Conservation (phyloP, 2,113 vertebrate species). For the Jacana jacana region DNA sequence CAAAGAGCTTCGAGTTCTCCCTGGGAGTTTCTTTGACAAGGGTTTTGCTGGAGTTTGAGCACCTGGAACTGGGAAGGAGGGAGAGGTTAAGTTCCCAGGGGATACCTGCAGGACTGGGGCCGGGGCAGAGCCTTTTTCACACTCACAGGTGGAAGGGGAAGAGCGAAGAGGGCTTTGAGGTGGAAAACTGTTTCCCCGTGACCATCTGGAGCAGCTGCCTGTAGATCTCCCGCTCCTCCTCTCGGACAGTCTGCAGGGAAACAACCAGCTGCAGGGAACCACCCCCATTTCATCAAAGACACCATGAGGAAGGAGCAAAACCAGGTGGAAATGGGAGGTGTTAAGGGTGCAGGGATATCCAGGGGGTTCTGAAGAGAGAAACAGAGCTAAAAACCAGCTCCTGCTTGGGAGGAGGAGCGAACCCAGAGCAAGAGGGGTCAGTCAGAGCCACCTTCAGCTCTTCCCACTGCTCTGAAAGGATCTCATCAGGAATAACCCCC, state of each 20-base stretch:
- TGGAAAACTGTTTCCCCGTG: conserved; percentile 78
- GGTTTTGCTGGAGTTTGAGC: conserved; percentile 66
- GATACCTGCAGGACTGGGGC: rapidly evolving
- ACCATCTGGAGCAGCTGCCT: conserved; percentile 90
- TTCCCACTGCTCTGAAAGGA: rapidly evolving
- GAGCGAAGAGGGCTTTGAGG: conserved; percentile 66
- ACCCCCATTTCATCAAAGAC: rapidly evolving
- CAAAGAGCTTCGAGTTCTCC: conserved; percentile 59
- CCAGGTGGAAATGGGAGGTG: rapidly evolving
- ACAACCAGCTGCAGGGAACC: rapidly evolving
- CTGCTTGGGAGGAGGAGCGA: neutral
- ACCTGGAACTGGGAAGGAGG: conserved; percentile 58
- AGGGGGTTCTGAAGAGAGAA: no score
- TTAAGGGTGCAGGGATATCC: neutral
- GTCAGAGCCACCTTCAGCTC: rapidly evolving
- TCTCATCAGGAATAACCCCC: neutral
- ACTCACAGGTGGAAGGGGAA: conserved; percentile 78
- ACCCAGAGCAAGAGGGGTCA: rapidly evolving
- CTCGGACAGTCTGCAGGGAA: conserved; percentile 81
- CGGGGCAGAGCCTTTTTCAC: neutral
- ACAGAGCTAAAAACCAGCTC: neutral
- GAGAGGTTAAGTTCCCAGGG: neutral
- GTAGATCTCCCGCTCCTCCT: conserved; percentile 92
- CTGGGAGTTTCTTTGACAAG: conserved; percentile 49
- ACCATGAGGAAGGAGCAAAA: rapidly evolving